Evolutionary conservation across 2,797 vertebrate species (phyloP).

Genomic region (Oreortyx pictus): DNA sequence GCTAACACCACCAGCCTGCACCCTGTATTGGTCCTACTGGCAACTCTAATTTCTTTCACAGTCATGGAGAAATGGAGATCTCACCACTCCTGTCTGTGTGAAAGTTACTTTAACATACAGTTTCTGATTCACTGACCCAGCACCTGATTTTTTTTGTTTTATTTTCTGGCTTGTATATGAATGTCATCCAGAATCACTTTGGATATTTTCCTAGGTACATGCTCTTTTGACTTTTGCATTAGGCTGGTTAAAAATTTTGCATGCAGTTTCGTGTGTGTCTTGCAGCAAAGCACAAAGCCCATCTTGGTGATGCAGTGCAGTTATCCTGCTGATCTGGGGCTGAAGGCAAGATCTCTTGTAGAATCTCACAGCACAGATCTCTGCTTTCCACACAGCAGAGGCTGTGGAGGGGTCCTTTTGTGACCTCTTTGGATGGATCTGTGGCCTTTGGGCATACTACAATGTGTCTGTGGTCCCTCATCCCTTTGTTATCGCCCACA

Average conservation of each 20-base stretch:
- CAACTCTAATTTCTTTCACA: not conserved
- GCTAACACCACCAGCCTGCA: not conserved
- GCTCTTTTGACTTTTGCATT: not conserved
- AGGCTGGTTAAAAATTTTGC: not conserved
- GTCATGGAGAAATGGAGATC: not conserved
- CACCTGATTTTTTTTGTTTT: not conserved
- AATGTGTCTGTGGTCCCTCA: not conserved
- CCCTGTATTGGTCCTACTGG: not conserved
- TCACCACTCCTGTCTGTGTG: not conserved
- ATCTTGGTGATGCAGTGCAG: too few species aligned
- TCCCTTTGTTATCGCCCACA: accelerated
- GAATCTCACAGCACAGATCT: not conserved
- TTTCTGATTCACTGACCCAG: not conserved
- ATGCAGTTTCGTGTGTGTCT: not conserved
- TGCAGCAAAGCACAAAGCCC: not conserved
- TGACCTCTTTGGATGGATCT: not conserved
- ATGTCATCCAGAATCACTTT: not conserved
- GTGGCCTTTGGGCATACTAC: not conserved
- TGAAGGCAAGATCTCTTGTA: not conserved
- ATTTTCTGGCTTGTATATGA: not conserved
- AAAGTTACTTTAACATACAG: not conserved
- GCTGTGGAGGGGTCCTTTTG: not conserved
- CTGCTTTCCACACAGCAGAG: not conserved
- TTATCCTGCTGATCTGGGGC: not conserved
- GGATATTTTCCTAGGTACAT: not conserved